A percentile compares a stretch with the other conserved stretches of the same genome.
Evolutionary conservation across 2,797 vertebrate species (phyloP).

Genomic region (Hybognathus amarus): DNA sequence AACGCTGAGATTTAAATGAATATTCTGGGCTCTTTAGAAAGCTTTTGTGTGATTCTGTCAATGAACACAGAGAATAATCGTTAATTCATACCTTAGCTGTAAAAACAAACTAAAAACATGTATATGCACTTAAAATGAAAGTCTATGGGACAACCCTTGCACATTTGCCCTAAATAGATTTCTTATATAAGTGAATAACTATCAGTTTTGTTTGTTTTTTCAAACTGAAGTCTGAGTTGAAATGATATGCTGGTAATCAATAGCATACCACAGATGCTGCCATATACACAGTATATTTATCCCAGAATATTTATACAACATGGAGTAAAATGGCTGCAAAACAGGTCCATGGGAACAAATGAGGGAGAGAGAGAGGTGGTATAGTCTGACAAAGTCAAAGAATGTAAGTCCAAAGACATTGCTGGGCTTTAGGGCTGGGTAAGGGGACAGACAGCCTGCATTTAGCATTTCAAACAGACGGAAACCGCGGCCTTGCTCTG

Average conservation of each 20-base stretch:
- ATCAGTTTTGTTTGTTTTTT: background rate
- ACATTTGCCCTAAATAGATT: background rate
- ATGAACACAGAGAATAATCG: background rate
- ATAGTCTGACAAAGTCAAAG: constrained; percentile 38
- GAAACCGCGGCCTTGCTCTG: constrained; percentile 1
- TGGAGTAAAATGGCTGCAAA: background rate
- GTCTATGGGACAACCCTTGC: background rate
- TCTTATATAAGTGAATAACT: background rate
- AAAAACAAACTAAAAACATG: background rate
- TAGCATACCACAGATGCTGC: background rate
- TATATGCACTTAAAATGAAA: background rate
- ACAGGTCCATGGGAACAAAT: constrained; percentile 11
- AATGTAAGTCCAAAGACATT: constrained; percentile 39
- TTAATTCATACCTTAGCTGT: background rate
- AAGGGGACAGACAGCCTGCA: constrained; percentile 24
- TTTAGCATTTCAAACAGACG: constrained; percentile 25
- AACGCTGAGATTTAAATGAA: constrained; percentile 23
- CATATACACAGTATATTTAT: background rate
- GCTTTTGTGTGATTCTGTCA: background rate
- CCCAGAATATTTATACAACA: background rate
- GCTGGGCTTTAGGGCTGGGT: constrained; percentile 28
- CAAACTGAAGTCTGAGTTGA: background rate
- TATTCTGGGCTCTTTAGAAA: background rate
- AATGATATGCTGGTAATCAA: background rate
- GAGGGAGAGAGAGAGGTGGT: background rate